phyloP scores from a whole-genome alignment of 2,113 vertebrate genomes.

The Coturnix japonica region DNA sequence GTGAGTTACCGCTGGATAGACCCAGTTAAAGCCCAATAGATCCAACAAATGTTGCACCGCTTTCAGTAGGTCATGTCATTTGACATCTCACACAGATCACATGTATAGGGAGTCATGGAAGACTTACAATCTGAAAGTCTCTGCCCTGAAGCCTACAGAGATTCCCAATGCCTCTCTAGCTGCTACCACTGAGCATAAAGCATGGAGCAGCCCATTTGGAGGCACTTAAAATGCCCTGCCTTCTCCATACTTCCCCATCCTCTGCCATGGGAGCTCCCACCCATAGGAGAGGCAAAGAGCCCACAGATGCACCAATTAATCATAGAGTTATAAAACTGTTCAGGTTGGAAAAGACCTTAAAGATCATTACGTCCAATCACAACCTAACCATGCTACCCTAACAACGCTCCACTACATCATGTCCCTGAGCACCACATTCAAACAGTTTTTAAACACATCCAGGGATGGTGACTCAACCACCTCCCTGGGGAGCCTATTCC shows the following conservation, averaged over 20 bases:
- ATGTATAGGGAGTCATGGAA: accelerated
- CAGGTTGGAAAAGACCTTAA: too few species aligned
- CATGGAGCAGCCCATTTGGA: background rate
- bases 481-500: too few species aligned
- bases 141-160: background rate
- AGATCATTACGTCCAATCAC: too few species aligned
- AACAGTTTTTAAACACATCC: too few species aligned
- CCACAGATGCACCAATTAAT: background rate
- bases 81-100: background rate
- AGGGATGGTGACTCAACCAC: too few species aligned
- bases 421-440: too few species aligned
- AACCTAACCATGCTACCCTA: too few species aligned
- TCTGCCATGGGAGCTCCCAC: background rate
- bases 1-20: background rate
- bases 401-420: too few species aligned
- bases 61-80: background rate
- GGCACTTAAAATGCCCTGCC: background rate
- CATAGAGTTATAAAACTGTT: too few species aligned
- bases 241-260: background rate
- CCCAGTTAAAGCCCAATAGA: background rate
- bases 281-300: background rate
- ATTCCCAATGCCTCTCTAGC: background rate
- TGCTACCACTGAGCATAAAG: background rate
- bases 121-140: background rate
- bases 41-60: background rate